Base-by-base conservation (phyloP, 2,888 invertebrate genomes). In the Cremastinae sp. region DNA sequence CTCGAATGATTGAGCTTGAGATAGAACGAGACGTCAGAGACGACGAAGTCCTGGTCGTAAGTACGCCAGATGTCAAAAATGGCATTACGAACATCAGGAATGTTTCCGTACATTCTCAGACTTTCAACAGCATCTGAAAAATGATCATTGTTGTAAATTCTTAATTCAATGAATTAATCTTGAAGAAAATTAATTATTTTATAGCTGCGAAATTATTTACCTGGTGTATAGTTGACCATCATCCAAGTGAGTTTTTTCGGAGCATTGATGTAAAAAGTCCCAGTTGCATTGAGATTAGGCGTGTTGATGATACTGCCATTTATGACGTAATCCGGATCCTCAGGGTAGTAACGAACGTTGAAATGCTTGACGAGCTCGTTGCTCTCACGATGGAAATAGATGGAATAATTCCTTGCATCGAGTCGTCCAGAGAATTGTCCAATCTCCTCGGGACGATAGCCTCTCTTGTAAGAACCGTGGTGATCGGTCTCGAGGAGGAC, bases 1-100 rank as follows among this genome's bases (percentile, higher is more conserved):
- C 96, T 92, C 0, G 96, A 96, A 86, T 96, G 96, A 90, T 97
- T 97, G 80, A 97, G 92, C 22, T 94, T 93, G 53, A 96, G 90
- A 87, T 95, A 96, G 18, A 95, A 96, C 2, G 94, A 93, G 18
- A 96, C 90, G 88, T 96, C 96, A 1, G 94, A 93, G 47, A 96
- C 93, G 1, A 93, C 92, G 81, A 95, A 93, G 87, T 96, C 95
- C 16, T 88, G 83, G 79, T 96, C 95, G 84, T 94, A 96, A 82
- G 95, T 93, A 43, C 96, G 92, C 95, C 96, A 96, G 9, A 96
- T 92, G 87, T 96, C 93, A 80, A 96, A 92, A 78, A 92, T 92
- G 0, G 94, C 94, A 78, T 94, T 95, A 38, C 96, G 92, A 0
- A 95, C 93, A 86, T 96, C 96, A 0, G 95, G 94, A 79, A 96